These are phyloP conservation scores for Tinea semifulvella DNA, from an alignment of 2,888 invertebrate species.

Conservation along the genomic window DNA sequence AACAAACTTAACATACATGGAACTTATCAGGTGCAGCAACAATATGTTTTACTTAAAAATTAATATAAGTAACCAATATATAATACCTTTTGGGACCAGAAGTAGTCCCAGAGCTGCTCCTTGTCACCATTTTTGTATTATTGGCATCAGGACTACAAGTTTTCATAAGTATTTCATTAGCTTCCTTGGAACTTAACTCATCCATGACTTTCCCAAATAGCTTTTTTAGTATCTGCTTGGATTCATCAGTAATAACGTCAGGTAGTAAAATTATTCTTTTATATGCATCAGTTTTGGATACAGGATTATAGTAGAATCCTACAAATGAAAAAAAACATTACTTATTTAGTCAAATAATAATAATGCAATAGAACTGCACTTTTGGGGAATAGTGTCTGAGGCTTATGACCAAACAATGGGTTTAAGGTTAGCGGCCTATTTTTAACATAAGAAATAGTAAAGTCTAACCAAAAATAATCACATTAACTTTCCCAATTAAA, in stretches of 20 bases:
- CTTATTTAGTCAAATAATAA: too few relatives aligned
- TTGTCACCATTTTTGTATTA: slow-evolving; percentile 48
- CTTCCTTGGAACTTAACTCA: slow-evolving; percentile 78
- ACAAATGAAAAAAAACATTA: slow-evolving; percentile 20
- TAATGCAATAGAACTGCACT: too few relatives aligned
- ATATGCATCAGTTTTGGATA: slow-evolving; percentile 71
- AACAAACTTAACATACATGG: too few relatives aligned
- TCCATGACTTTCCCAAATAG: slow-evolving; percentile 72
- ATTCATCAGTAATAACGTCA: slow-evolving; percentile 72
- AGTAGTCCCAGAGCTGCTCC: slow-evolving; percentile 35
- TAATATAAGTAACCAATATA: too few relatives aligned
- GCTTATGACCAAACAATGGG: too few relatives aligned
- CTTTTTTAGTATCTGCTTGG: slow-evolving; percentile 69
- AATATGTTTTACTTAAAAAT: too few relatives aligned
- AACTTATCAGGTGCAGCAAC: too few relatives aligned
- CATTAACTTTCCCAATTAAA: too few relatives aligned
- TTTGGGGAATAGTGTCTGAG: too few relatives aligned
- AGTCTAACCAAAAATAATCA: too few relatives aligned
- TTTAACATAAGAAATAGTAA: too few relatives aligned
- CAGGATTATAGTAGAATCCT: slow-evolving; percentile 69
- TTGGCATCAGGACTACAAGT: slow-evolving; percentile 68
- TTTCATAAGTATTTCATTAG: slow-evolving; percentile 82
- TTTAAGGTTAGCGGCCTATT: too few relatives aligned
- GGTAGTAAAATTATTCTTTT: slow-evolving; percentile 81
- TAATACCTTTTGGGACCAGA: slow-evolving; percentile 48